Evolutionary conservation across 2,888 invertebrate species (phyloP).

Genomic region (Lasioglossum marginatum): DNA sequence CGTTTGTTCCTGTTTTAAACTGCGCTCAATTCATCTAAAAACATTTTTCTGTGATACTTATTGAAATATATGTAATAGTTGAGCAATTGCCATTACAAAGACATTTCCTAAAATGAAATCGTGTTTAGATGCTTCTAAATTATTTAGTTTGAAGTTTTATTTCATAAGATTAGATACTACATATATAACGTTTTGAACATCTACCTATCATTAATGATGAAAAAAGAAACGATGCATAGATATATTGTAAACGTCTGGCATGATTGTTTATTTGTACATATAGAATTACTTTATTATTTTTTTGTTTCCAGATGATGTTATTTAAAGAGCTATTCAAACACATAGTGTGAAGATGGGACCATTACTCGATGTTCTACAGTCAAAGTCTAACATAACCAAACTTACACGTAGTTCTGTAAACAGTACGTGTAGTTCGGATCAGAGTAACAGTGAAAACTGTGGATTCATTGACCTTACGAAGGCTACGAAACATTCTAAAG

Average conservation of each 20-base stretch:
- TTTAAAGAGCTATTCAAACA: conserved; percentile 30
- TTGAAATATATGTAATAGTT: background rate
- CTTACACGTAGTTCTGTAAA: conserved; percentile 68
- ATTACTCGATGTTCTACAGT: conserved; percentile 73
- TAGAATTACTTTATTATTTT: background rate
- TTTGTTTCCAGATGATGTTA: background rate
- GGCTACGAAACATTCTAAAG: conserved; percentile 15
- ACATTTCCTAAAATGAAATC: conserved; percentile 7
- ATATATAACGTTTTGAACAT: conserved; percentile 20
- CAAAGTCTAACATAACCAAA: conserved; percentile 79
- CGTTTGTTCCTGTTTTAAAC: background rate
- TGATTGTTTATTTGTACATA: conserved; percentile 1
- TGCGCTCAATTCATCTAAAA: conserved; percentile 1
- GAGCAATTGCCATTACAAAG: background rate
- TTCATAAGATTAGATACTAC: conserved; percentile 17
- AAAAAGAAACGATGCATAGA: conserved; percentile 10
- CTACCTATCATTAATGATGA: conserved; percentile 17
- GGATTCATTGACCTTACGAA: conserved; percentile 18
- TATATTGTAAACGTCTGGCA: background rate
- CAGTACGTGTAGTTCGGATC: conserved; percentile 45
- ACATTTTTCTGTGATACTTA: background rate
- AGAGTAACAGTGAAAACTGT: conserved; percentile 16
- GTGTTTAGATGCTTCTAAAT: background rate
- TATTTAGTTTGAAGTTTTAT: conserved; percentile 1
- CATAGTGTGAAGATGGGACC: conserved; percentile 16